Conservation (phyloP, 2,888 invertebrate genomes). For the Agrilus biguttatus region DNA sequence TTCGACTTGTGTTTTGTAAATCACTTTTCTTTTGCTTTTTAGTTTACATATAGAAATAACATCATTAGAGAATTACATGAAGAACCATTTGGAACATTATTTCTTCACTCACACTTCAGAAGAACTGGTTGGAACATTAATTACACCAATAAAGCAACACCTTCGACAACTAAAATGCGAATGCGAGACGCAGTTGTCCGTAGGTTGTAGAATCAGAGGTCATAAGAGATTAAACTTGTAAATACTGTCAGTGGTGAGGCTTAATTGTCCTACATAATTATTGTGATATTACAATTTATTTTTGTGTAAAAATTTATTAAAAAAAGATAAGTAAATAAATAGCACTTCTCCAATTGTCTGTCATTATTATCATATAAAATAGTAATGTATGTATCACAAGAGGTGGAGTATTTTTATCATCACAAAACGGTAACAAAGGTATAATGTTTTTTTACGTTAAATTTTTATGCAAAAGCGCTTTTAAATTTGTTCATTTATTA, state of each 20-base stretch:
- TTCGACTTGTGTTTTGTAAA: too few relatives aligned
- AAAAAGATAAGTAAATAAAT: too few relatives aligned
- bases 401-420: too few relatives aligned
- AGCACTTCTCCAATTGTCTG: too few relatives aligned
- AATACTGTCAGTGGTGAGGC: background rate
- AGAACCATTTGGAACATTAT: slow-evolving; percentile 35
- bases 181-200: slow-evolving; percentile 35
- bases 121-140: slow-evolving; percentile 44
- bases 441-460: too few relatives aligned
- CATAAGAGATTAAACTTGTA: slow-evolving; percentile 20
- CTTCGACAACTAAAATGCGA: slow-evolving; percentile 36
- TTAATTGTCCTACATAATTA: background rate
- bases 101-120: slow-evolving; percentile 44
- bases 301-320: too few relatives aligned
- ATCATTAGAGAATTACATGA: slow-evolving; percentile 38
- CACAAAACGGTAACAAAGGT: too few relatives aligned
- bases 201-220: slow-evolving; percentile 30
- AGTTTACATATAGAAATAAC: slow-evolving; percentile 39
- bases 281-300: too few relatives aligned
- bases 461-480: too few relatives aligned
- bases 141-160: slow-evolving; percentile 37
- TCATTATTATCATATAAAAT: too few relatives aligned
- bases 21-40: slow-evolving; percentile 10
- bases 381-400: too few relatives aligned
- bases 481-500: too few relatives aligned